Conservation (phyloP, 2,888 invertebrate species). For the Caenorhabditis japonica region DNA sequence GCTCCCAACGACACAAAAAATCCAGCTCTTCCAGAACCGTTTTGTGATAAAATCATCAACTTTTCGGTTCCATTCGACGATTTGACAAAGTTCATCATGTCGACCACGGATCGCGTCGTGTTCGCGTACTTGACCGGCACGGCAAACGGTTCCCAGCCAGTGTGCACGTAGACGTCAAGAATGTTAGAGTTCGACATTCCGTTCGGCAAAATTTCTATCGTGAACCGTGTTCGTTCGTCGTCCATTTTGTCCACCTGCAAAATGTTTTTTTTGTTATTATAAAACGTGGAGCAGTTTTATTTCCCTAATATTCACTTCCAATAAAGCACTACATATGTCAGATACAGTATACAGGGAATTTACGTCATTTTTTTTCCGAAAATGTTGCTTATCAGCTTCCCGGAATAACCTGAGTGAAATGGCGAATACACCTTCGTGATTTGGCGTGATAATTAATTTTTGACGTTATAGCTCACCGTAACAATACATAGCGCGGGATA, state of each 20-base stretch:
- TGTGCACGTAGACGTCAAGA: slow-evolving; percentile 32
- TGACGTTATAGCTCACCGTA: too few species aligned
- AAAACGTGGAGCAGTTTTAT: too few species aligned
- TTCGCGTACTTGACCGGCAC: slow-evolving; percentile 46
- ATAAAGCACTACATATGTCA: too few species aligned
- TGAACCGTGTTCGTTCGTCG: slow-evolving; percentile 25
- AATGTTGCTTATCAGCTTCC: too few species aligned
- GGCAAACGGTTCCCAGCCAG: slow-evolving; percentile 35
- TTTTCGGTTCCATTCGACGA: slow-evolving; percentile 38
- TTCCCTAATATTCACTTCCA: too few species aligned
- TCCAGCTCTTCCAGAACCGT: slow-evolving; percentile 43
- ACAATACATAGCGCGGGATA: too few species aligned
- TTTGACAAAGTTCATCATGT: slow-evolving; percentile 44
- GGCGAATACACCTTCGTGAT: too few species aligned
- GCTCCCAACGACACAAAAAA: slow-evolving; percentile 31
- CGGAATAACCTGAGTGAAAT: too few species aligned
- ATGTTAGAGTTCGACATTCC: slow-evolving; percentile 45
- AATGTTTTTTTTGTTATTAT: too few species aligned
- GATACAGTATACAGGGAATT: too few species aligned
- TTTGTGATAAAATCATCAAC: slow-evolving; percentile 34
- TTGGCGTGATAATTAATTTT: too few species aligned
- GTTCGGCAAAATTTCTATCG: slow-evolving; percentile 43
- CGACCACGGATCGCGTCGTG: slow-evolving; percentile 40
- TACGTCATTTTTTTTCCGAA: too few species aligned
- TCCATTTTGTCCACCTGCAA: slow-evolving; percentile 45